Conservation (phyloP, 2,888 invertebrate species). For the Drosophila sordidapex region DNA sequence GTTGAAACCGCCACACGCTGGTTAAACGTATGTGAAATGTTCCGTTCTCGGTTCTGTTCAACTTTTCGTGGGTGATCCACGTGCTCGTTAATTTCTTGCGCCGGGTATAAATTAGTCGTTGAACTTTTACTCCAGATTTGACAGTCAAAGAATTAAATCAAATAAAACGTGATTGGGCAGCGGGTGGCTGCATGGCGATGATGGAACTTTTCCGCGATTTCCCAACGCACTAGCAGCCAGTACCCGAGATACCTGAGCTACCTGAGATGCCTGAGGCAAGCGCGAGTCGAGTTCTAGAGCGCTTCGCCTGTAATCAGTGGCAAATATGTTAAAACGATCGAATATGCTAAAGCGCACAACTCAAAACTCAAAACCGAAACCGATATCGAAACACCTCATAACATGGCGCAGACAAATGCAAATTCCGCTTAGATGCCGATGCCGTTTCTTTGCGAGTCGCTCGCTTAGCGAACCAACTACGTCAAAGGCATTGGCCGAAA, state of each 20-base stretch:
- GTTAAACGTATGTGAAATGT: neutral
- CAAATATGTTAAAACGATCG: constrained; percentile 61
- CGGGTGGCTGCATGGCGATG: constrained; percentile 30
- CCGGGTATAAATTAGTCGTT: constrained; percentile 66
- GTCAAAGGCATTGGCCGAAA: constrained; percentile 59
- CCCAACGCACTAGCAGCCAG: constrained; percentile 39
- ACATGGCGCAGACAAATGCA: constrained; percentile 63
- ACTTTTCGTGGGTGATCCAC: constrained; percentile 53
- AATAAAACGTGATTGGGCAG: constrained; percentile 68
- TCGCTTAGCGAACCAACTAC: neutral
- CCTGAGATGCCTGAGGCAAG: neutral
- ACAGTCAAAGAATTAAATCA: constrained; percentile 60
- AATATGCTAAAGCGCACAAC: constrained; percentile 61
- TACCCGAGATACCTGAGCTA: constrained; percentile 5
- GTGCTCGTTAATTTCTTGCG: constrained; percentile 47
- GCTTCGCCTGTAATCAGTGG: constrained; percentile 43
- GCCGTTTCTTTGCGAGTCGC: constrained; percentile 19
- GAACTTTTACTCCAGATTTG: constrained; percentile 77
- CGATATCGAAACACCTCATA: constrained; percentile 30
- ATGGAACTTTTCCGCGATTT: constrained; percentile 74
- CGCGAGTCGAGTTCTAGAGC: neutral
- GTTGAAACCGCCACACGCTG: constrained; percentile 4
- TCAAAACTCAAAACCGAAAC: constrained; percentile 3
- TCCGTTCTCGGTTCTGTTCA: neutral
- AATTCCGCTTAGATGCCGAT: constrained; percentile 34